These are phyloP conservation scores for Pristis pectinata DNA, from an alignment of 2,797 vertebrate species.

Conservation along the genomic window DNA sequence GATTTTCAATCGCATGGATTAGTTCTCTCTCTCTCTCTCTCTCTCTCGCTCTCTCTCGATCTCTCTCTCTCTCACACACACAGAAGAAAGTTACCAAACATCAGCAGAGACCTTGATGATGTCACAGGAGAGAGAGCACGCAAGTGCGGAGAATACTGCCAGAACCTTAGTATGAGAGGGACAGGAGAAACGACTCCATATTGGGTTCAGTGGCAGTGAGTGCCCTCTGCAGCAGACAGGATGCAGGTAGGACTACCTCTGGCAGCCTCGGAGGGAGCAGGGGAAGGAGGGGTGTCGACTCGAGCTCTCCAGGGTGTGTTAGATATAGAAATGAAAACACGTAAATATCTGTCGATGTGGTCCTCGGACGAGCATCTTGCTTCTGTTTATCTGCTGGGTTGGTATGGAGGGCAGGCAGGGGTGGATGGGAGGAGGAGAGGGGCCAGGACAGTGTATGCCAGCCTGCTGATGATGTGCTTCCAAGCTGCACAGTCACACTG, in stretches of 20 bases:
- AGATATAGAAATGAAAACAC: too few relatives aligned
- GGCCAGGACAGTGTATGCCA: neutral
- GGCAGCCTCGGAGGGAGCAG: constrained; percentile 41
- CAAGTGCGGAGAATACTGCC: neutral
- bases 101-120: constrained; percentile 7
- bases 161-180: neutral
- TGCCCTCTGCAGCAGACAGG: constrained; percentile 50
- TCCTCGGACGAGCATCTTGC: too few relatives aligned
- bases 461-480: neutral
- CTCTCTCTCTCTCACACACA: constrained; percentile 45
- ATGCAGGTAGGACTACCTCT: constrained; percentile 67
- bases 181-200: neutral
- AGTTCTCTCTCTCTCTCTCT: constrained; percentile 46
- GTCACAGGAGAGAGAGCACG: neutral
- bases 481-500: neutral
- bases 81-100: neutral
- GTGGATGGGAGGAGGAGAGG: neutral
- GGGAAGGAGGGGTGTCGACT: too few relatives aligned
- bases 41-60: constrained; percentile 44
- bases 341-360: too few relatives aligned
- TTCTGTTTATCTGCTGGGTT: too few relatives aligned
- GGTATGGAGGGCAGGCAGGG: neutral
- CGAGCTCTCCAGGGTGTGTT: too few relatives aligned
- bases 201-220: constrained; percentile 45
- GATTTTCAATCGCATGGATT: constrained; percentile 47